Evolutionary conservation across 2,888 invertebrate species (phyloP).

Genomic region (Biston betularia): DNA sequence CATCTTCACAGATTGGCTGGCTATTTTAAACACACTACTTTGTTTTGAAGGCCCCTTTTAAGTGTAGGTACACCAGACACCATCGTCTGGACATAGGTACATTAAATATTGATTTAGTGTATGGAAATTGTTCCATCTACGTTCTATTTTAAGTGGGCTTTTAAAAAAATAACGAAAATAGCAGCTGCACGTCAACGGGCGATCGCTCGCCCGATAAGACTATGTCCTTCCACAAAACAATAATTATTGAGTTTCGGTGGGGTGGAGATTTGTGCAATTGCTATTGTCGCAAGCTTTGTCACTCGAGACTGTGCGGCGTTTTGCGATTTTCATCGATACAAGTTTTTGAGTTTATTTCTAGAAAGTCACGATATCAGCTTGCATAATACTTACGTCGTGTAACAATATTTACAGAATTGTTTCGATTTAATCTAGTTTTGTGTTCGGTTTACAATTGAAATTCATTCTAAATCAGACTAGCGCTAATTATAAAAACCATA

Average conservation of each 20-base stretch:
- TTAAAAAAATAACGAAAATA: constrained; percentile 68
- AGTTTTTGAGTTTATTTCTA: constrained; percentile 42
- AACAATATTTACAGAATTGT: constrained; percentile 4
- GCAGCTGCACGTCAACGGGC: constrained; percentile 74
- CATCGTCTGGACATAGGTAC: not conserved
- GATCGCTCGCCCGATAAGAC: constrained; percentile 73
- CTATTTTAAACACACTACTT: too few relatives aligned
- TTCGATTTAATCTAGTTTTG: constrained; percentile 6
- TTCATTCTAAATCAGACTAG: not conserved
- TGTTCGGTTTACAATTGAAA: constrained; percentile 2
- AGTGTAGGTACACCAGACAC: not conserved
- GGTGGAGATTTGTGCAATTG: constrained; percentile 71
- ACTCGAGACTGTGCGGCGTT: constrained; percentile 44
- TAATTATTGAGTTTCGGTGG: constrained; percentile 75
- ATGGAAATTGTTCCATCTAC: too few relatives aligned
- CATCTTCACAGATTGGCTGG: too few relatives aligned
- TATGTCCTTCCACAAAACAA: constrained; percentile 82
- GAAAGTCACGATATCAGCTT: constrained; percentile 42
- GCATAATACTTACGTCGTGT: not conserved
- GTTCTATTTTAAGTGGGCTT: constrained; percentile 58
- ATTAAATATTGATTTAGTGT: constrained; percentile 55
- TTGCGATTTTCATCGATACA: constrained; percentile 56
- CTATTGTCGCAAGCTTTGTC: constrained; percentile 54
- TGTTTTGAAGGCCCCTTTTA: too few relatives aligned
- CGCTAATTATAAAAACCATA: constrained; percentile 2